A percentile compares a stretch with the other conserved stretches of the same genome.
These are phyloP conservation scores for Enteromius radiatus DNA, from an alignment of 2,797 vertebrate species.

Conservation along the genomic window DNA sequence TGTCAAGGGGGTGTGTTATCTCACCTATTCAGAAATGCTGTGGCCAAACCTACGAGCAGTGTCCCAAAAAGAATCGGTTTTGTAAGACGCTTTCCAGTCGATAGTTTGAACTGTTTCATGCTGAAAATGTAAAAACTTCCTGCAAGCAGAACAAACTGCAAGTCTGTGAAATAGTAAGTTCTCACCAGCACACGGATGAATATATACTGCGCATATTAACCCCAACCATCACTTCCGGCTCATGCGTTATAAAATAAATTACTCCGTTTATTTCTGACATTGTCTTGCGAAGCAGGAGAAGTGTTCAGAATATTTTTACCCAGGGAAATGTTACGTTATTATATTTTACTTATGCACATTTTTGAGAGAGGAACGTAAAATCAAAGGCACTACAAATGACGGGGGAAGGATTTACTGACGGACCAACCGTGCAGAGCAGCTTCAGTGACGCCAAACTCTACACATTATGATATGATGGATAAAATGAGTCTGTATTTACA, in stretches of 20 bases:
- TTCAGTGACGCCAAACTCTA: not conserved
- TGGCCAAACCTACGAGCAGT: slow-evolving; percentile 68
- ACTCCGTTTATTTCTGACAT: not conserved
- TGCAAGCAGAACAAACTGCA: not conserved
- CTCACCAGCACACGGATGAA: slow-evolving; percentile 23
- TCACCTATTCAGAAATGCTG: slow-evolving; percentile 76
- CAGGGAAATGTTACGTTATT: too few relatives aligned
- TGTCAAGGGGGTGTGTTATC: not conserved
- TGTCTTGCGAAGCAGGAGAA: not conserved
- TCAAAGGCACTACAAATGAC: not conserved
- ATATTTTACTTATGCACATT: not conserved
- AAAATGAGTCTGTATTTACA: not conserved
- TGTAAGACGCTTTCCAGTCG: slow-evolving; percentile 67
- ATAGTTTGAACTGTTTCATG: slow-evolving; percentile 73
- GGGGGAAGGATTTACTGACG: slow-evolving; percentile 20
- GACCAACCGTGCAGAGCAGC: slow-evolving; percentile 7
- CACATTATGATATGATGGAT: not conserved
- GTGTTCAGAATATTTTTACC: not conserved
- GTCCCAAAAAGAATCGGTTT: slow-evolving; percentile 78
- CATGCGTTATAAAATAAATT: not conserved
- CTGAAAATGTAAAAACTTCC: not conserved
- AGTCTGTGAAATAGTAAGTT: not conserved
- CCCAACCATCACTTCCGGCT: slow-evolving; percentile 63
- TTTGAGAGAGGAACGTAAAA: not conserved
- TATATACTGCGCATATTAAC: slow-evolving; percentile 5